These are phyloP conservation scores for Pocillopora damicornis DNA, from an alignment of 64 coral and sea anemone species.

Conservation along the genomic window DNA sequence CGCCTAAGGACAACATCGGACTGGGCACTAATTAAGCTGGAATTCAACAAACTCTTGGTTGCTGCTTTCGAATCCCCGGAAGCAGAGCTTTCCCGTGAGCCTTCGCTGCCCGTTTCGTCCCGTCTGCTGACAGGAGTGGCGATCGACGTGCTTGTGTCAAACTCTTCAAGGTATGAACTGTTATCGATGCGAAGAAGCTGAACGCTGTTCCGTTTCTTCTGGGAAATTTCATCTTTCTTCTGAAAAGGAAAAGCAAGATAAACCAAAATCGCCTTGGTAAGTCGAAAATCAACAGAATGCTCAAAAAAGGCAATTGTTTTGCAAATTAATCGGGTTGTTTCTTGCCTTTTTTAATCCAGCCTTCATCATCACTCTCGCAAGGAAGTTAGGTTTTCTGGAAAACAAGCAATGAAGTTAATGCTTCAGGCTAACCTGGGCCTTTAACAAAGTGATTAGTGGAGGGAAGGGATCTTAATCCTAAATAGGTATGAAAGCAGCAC, in stretches of 20 bases:
- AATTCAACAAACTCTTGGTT: slow-evolving; percentile 34
- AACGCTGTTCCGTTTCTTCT: slow-evolving; percentile 32
- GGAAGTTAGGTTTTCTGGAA: slow-evolving; percentile 79
- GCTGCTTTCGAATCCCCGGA: slow-evolving; percentile 67
- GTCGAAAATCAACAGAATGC: background rate
- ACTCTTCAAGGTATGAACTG: slow-evolving; percentile 53
- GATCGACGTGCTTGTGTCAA: slow-evolving; percentile 35
- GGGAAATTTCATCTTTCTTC: slow-evolving; percentile 47
- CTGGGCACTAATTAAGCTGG: slow-evolving; percentile 40
- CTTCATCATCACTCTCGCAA: slow-evolving; percentile 81
- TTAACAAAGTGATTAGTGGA: no score
- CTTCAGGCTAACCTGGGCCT: background rate
- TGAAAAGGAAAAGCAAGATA: slow-evolving; percentile 17
- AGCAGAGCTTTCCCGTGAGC: slow-evolving; percentile 74
- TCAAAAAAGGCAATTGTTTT: background rate
- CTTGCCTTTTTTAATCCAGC: slow-evolving; percentile 92
- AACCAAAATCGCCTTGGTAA: background rate
- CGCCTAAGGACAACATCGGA: slow-evolving; percentile 72
- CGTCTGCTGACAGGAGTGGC: slow-evolving; percentile 17
- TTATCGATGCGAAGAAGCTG: slow-evolving; percentile 71
- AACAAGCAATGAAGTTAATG: background rate
- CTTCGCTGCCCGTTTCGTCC: slow-evolving; percentile 48
- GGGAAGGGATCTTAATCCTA: no score
- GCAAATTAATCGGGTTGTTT: background rate
- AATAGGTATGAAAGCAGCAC: background rate